Percentiles rank a stretch among this genome's conserved stretches.
Conservation (phyloP, 2,113 vertebrate species). For the Cynoglossus semilaevis region DNA sequence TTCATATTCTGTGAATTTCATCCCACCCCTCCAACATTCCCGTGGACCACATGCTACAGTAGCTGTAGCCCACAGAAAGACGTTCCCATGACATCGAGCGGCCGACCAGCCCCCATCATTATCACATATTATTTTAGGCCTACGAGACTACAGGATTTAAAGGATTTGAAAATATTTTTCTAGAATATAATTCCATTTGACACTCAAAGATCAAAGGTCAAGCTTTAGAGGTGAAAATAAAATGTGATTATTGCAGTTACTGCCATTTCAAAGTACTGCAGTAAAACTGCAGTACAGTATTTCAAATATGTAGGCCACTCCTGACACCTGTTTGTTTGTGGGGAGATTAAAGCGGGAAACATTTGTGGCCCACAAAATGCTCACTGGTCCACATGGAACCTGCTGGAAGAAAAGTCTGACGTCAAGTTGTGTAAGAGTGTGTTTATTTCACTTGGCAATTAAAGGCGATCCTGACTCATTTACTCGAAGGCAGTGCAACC, state of each 20-base stretch:
- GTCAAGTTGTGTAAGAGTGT: slow-evolving; percentile 7
- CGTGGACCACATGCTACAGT: slow-evolving; percentile 19
- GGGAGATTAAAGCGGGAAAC: no score
- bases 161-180: slow-evolving; percentile 1
- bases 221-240: no score
- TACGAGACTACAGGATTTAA: neutral
- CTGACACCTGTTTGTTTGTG: no score
- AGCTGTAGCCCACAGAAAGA: slow-evolving; percentile 11
- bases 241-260: no score
- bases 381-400: no score
- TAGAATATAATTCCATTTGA: neutral
- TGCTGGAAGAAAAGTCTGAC: slow-evolving; percentile 1
- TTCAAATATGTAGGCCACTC: no score
- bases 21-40: neutral
- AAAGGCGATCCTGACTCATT: slow-evolving; percentile 13
- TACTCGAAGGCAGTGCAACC: slow-evolving; percentile 24
- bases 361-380: no score
- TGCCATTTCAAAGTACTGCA: no score
- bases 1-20: slow-evolving; percentile 7
- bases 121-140: slow-evolving; percentile 7
- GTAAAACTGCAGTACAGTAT: no score
- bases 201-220: no score
- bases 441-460: slow-evolving; percentile 28
- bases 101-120: neutral
- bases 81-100: slow-evolving; percentile 1